Conservation (phyloP, 2,888 invertebrate species). For the Buathra laborator region DNA sequence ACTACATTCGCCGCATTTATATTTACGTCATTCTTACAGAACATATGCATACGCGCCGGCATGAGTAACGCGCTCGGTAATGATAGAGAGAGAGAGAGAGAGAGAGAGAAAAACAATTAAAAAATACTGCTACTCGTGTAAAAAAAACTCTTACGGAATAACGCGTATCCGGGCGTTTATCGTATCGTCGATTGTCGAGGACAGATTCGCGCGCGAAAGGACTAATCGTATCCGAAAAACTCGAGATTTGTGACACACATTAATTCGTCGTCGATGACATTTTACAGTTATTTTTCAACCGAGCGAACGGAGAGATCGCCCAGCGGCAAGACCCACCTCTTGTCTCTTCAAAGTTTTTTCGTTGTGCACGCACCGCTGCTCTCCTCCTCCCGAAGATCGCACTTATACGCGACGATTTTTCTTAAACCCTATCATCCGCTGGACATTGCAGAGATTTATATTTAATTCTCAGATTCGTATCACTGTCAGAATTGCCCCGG, state of each 20-base stretch:
- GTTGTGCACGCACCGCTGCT: slow-evolving; percentile 3
- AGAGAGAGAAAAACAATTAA: slow-evolving; percentile 18
- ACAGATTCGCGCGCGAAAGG: slow-evolving; percentile 46
- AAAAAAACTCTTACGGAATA: slow-evolving; percentile 31
- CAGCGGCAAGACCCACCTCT: slow-evolving; percentile 57
- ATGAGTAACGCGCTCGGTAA: slow-evolving; percentile 29
- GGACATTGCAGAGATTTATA: slow-evolving; percentile 28
- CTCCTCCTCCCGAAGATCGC: background rate
- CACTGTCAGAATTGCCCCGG: slow-evolving; percentile 34
- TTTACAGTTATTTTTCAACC: slow-evolving; percentile 83
- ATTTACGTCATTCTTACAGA: slow-evolving; percentile 47
- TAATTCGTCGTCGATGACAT: slow-evolving; percentile 82
- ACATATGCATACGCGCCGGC: slow-evolving; percentile 64
- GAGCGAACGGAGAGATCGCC: slow-evolving; percentile 34
- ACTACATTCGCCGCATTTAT: background rate
- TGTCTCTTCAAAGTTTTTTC: slow-evolving; percentile 43
- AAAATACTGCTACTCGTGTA: background rate
- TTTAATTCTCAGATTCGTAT: slow-evolving; percentile 28
- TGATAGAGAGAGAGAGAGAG: slow-evolving; percentile 11
- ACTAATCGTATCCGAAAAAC: slow-evolving; percentile 47
- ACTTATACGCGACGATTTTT: slow-evolving; percentile 32
- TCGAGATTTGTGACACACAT: slow-evolving; percentile 80
- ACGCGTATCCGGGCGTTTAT: background rate
- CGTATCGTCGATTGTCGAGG: slow-evolving; percentile 6
- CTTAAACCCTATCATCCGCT: slow-evolving; percentile 39